A percentile compares a stretch with the other conserved stretches of the same genome.
These are phyloP conservation scores for Scophthalmus maximus DNA, from an alignment of 2,113 vertebrate genomes.

Conservation along the genomic window DNA sequence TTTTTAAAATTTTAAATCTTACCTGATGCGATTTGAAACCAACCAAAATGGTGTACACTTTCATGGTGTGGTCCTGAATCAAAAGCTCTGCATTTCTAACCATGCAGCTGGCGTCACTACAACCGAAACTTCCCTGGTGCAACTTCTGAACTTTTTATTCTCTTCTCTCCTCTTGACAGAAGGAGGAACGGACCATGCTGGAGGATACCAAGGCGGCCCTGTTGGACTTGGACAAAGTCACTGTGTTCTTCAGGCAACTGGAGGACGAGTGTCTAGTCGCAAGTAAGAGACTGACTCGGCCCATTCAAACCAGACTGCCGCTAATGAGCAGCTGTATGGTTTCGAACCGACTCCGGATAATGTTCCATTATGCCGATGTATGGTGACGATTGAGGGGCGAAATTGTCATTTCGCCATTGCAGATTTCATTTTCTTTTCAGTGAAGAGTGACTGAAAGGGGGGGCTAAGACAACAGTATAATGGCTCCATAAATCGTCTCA, in stretches of 20 bases:
- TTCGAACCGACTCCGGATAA: slow-evolving; percentile 53
- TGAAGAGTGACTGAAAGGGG: slow-evolving; percentile 13
- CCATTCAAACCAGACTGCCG: slow-evolving; percentile 46
- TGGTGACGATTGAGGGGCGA: slow-evolving; percentile 30
- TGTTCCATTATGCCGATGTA: slow-evolving; percentile 55
- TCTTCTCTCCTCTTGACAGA: slow-evolving; percentile 83
- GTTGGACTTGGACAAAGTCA: slow-evolving; percentile 94
- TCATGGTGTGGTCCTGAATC: background rate
- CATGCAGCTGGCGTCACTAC: slow-evolving; percentile 21
- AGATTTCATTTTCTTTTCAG: slow-evolving; percentile 47
- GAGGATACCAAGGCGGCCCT: slow-evolving; percentile 94
- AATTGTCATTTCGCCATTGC: slow-evolving; percentile 34
- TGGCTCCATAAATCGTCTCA: slow-evolving; percentile 45
- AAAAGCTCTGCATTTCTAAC: background rate
- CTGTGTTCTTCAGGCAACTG: slow-evolving; percentile 92
- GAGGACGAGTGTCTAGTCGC: slow-evolving; percentile 92
- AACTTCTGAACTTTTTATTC: slow-evolving; percentile 41
- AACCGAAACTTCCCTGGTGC: slow-evolving; percentile 5
- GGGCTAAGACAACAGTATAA: slow-evolving; percentile 37
- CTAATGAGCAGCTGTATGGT: slow-evolving; percentile 70
- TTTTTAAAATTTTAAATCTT: too few relatives aligned
- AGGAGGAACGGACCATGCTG: slow-evolving; percentile 93
- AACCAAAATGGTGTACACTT: too few relatives aligned
- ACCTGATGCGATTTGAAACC: too few relatives aligned
- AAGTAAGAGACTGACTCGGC: slow-evolving; percentile 85